A percentile compares a stretch with the other conserved stretches of the same genome.
phyloP scores from a whole-genome alignment of 2,797 vertebrate species.

The Pangasius sanitwongsei region DNA sequence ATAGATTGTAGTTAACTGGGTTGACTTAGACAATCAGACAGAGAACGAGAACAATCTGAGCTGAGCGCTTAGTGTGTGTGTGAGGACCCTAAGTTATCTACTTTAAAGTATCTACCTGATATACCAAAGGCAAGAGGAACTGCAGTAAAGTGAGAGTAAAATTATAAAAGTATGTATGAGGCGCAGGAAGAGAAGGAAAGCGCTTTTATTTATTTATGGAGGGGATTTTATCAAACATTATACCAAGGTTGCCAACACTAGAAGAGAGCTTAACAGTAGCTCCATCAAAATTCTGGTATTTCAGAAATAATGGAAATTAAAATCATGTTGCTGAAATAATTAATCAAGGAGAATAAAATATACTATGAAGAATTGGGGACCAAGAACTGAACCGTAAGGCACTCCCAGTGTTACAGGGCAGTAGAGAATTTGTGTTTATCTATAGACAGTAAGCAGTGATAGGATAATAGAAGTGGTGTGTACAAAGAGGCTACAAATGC shows the following conservation, averaged over 20 bases:
- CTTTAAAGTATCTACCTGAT: no score
- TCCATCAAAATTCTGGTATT: neutral
- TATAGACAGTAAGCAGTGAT: neutral
- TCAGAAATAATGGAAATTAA: neutral
- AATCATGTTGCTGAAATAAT: neutral
- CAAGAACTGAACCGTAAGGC: neutral
- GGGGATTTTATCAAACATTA: conserved; percentile 11
- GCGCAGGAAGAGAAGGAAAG: conserved; percentile 11
- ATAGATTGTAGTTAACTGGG: neutral
- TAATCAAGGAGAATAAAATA: neutral
- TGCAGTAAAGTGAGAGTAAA: conserved; percentile 8
- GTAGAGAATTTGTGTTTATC: neutral
- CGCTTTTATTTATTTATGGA: conserved; percentile 22
- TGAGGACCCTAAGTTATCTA: no score
- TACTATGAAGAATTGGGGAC: neutral
- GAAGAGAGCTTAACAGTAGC: neutral
- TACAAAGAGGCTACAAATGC: neutral
- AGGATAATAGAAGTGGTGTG: neutral
- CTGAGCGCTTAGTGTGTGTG: neutral
- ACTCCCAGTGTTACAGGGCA: neutral
- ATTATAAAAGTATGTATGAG: conserved; percentile 19
- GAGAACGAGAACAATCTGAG: conserved; percentile 3
- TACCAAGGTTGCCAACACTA: neutral
- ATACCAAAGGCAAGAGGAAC: neutral
- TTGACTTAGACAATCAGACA: neutral